Evolutionary conservation across 2,888 invertebrate species (phyloP).

Genomic region (Philhelius pedissequus): DNA sequence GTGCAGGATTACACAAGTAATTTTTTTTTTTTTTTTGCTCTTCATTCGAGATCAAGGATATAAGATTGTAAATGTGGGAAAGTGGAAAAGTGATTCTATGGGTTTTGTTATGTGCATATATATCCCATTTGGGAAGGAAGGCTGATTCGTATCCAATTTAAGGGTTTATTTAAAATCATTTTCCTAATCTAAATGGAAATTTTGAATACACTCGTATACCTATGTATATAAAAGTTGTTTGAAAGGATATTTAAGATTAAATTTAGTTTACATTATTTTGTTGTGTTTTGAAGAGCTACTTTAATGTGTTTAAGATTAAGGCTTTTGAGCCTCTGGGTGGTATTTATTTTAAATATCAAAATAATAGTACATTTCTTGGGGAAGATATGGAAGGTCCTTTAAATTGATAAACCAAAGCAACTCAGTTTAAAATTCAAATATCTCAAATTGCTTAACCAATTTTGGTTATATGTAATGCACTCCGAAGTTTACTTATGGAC

Average conservation of each 20-base stretch:
- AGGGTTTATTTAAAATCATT: neutral
- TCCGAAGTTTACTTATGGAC: no score
- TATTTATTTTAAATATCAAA: no score
- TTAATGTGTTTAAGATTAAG: neutral
- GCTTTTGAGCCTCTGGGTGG: no score
- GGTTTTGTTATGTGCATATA: neutral
- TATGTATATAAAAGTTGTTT: neutral
- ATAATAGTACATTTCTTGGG: no score
- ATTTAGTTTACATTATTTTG: neutral
- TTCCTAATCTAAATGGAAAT: neutral
- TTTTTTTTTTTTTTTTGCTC: neutral
- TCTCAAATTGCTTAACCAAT: no score
- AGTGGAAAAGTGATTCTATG: neutral
- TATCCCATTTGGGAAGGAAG: neutral
- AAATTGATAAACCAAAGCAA: no score
- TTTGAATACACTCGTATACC: neutral
- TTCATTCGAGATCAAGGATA: neutral
- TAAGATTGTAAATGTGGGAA: neutral
- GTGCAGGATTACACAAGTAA: neutral
- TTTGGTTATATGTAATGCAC: no score
- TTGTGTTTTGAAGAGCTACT: neutral
- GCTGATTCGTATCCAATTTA: neutral
- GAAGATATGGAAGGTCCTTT: no score
- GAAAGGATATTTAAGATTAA: neutral
- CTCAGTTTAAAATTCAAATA: no score